Percentiles rank a stretch among this genome's conserved stretches.
These are phyloP conservation scores for Tetanocera ferruginea DNA, from an alignment of 2,888 invertebrate species.

Conservation along the genomic window DNA sequence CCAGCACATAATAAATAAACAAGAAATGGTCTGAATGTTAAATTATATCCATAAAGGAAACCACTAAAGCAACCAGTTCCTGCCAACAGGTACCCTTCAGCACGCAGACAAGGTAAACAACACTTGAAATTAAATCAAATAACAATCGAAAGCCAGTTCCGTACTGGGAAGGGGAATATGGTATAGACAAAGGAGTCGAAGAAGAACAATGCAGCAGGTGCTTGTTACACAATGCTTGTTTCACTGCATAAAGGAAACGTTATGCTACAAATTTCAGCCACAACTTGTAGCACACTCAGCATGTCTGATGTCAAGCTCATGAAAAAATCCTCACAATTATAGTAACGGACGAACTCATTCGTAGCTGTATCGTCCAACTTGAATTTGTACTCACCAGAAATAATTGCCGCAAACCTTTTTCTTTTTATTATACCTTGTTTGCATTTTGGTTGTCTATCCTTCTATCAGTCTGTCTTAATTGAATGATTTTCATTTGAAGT, in stretches of 20 bases:
- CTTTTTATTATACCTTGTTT: no score
- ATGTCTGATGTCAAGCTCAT: neutral
- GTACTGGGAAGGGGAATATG: no score
- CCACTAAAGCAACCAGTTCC: no score
- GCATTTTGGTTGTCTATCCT: neutral
- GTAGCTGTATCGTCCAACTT: neutral
- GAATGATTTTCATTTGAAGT: slow-evolving; percentile 10
- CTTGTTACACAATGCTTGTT: neutral
- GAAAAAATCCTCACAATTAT: neutral
- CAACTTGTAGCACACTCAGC: neutral
- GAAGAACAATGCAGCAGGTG: neutral
- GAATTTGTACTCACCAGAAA: neutral
- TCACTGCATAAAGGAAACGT: neutral
- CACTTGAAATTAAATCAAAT: neutral
- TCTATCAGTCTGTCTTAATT: slow-evolving; percentile 7
- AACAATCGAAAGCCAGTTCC: neutral
- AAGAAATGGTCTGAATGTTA: no score
- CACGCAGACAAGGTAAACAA: no score
- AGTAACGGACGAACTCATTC: neutral
- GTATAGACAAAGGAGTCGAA: neutral
- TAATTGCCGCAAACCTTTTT: no score
- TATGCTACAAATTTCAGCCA: neutral
- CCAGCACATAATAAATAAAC: no score
- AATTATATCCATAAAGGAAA: no score
- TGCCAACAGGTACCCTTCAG: no score